These are phyloP conservation scores for Cygnus buccinator DNA, from an alignment of 2,113 vertebrate genomes.

Conservation along the genomic window DNA sequence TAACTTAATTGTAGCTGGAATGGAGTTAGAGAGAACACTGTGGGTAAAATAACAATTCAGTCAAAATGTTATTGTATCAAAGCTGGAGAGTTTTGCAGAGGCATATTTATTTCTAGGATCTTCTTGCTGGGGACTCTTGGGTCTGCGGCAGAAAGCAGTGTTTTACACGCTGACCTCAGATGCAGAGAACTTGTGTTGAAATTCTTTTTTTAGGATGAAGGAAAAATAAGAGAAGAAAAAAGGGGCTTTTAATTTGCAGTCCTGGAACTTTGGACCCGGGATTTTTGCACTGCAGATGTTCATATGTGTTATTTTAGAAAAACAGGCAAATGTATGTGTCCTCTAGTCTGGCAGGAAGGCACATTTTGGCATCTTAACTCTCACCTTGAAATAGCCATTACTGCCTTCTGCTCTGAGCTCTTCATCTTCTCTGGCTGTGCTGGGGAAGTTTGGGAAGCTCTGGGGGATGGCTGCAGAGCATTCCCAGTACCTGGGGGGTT, in stretches of 20 bases:
- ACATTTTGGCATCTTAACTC: not conserved
- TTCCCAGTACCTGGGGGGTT: not conserved
- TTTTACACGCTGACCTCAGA: not conserved
- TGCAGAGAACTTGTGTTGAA: not conserved
- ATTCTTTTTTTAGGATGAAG: not conserved
- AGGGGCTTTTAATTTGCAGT: not conserved
- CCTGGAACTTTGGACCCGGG: not conserved
- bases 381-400: not conserved
- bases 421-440: not conserved
- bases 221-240: not conserved
- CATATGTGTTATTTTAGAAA: not conserved
- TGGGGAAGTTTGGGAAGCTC: not conserved
- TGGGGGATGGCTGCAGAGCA: not conserved
- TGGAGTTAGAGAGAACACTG: not conserved
- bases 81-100: slow-evolving; percentile 27
- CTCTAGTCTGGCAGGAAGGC: not conserved
- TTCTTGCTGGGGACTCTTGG: not conserved
- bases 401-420: not conserved
- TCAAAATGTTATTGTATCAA: slow-evolving; percentile 39
- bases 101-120: slow-evolving; percentile 13
- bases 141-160: not conserved
- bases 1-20: slow-evolving; percentile 34
- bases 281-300: not conserved
- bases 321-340: not conserved
- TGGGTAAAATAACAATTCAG: slow-evolving; percentile 30